phyloP scores from a whole-genome alignment of 2,888 invertebrate species.

The Prenolepis imparis region DNA sequence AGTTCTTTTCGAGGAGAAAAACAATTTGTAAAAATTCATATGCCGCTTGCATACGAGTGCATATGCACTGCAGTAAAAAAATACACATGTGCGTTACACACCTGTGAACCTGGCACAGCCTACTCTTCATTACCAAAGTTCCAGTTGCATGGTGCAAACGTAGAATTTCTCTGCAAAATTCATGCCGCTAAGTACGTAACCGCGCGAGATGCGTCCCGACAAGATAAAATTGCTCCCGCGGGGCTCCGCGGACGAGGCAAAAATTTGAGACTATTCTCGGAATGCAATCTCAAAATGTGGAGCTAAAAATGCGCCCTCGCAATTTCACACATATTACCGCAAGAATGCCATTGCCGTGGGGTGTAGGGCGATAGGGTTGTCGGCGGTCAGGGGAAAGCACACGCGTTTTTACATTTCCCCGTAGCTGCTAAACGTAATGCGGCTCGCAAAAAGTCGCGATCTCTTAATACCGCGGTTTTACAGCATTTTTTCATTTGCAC shows the following conservation, averaged over 20 bases:
- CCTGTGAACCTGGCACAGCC: conserved; percentile 24
- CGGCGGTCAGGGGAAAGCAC: conserved; percentile 64
- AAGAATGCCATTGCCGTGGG: conserved; percentile 72
- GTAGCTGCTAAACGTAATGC: conserved; percentile 67
- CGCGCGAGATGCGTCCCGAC: conserved; percentile 10
- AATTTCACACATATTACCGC: conserved; percentile 81
- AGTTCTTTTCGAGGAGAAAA: neutral
- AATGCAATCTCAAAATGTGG: conserved; percentile 80
- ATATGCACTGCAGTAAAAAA: conserved; percentile 35
- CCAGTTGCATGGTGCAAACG: conserved; percentile 43
- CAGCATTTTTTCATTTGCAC: conserved; percentile 57
- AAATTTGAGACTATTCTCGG: conserved; percentile 77
- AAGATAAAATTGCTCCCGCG: conserved; percentile 66
- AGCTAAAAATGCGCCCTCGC: conserved; percentile 80
- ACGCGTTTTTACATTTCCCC: conserved; percentile 74
- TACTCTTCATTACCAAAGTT: conserved; percentile 40
- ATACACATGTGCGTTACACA: conserved; percentile 26
- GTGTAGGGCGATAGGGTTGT: conserved; percentile 59
- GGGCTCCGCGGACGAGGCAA: conserved; percentile 59
- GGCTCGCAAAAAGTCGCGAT: conserved; percentile 68
- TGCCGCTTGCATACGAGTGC: neutral
- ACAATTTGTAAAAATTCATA: conserved; percentile 11
- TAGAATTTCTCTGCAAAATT: conserved; percentile 59
- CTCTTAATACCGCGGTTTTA: conserved; percentile 66
- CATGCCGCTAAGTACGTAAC: conserved; percentile 55